Evolutionary conservation across 2,888 invertebrate genomes (phyloP), one percentile per base, ranked within the genome.

Genomic region (Lacanobia oleracea): DNA sequence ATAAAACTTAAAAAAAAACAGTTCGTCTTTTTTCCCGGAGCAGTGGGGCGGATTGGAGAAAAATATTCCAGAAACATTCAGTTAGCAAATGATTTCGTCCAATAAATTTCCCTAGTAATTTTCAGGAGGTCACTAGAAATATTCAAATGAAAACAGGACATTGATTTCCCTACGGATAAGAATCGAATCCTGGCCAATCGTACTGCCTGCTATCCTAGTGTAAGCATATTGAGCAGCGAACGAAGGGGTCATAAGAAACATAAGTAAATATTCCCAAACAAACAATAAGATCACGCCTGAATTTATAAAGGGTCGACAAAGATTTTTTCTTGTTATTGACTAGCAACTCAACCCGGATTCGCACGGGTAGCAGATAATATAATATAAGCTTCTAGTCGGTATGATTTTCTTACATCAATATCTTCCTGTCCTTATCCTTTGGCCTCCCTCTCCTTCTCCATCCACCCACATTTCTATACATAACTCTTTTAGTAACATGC

Each of bases 131-230:
- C 27, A 50, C 14, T 2, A 56, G 16, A 16, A 63, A 61, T 23
- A 69, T 76, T 76, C 61, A 69, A 62, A 61, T 77, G 18, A 40
- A 45, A 10, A 43, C 12, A 54, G n/a, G 45, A 53, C 23, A 45
- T 23, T 77, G 73, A 77, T 77, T 77, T 77, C 76, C 76, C 76
- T 37, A 59, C 33, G 66, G 79, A 8, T 21, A 7, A 18, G 56
- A 61, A 79, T 79, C 66, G 74, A 77, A 79, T 62, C 51, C 73
- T 62, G 48, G 40, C 43, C 76, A 66, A 77, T 77, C 66, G 76
- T 79, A 27, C 61, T 43, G 61, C 45, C 18, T 66, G 40, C 61
- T 37, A 72, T 72, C 33, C n/a, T 72, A 23, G 33, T 48, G 23
- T 72, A 51, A 72, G 50, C 33, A 53, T 23, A 65, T 66, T 77